These are phyloP conservation scores for Petrocephalus microphthalmus DNA, from an alignment of 2,113 vertebrate species.

Conservation along the genomic window DNA sequence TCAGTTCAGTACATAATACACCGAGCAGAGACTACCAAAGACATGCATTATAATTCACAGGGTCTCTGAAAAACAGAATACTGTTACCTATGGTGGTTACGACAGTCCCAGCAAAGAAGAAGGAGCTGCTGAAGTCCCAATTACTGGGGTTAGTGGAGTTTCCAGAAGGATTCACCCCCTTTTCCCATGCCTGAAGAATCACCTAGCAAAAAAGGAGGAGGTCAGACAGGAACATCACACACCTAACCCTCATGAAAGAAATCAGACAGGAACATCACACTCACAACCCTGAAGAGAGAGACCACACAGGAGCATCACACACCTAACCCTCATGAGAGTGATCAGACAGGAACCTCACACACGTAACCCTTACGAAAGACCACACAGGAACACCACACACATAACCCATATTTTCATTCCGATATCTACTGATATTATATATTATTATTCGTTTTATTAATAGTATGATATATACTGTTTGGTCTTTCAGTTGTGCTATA, in stretches of 20 bases:
- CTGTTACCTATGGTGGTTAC: slow-evolving; percentile 82
- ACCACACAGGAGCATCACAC: neutral
- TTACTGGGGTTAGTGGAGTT: slow-evolving; percentile 87
- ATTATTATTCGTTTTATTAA: neutral
- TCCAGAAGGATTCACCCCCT: slow-evolving; percentile 81
- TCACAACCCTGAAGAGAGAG: neutral
- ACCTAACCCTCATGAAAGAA: neutral
- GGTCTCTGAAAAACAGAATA: neutral
- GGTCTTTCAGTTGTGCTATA: neutral
- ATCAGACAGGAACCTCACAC: neutral
- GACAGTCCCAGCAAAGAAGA: slow-evolving; percentile 86
- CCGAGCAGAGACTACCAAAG: neutral
- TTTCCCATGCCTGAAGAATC: slow-evolving; percentile 83
- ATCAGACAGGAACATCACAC: neutral
- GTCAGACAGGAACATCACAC: neutral
- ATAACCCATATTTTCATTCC: neutral
- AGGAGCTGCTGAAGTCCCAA: slow-evolving; percentile 90
- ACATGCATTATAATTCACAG: no score
- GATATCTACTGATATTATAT: neutral
- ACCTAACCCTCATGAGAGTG: neutral
- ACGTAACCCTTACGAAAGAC: neutral
- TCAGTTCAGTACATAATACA: neutral
- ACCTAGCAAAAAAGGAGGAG: slow-evolving; percentile 54
- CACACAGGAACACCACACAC: neutral
- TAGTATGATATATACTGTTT: neutral